Percentiles rank a stretch among this genome's conserved stretches.
Evolutionary conservation across 2,113 vertebrate species (phyloP).

Genomic region (Coregonus clupeaformis): DNA sequence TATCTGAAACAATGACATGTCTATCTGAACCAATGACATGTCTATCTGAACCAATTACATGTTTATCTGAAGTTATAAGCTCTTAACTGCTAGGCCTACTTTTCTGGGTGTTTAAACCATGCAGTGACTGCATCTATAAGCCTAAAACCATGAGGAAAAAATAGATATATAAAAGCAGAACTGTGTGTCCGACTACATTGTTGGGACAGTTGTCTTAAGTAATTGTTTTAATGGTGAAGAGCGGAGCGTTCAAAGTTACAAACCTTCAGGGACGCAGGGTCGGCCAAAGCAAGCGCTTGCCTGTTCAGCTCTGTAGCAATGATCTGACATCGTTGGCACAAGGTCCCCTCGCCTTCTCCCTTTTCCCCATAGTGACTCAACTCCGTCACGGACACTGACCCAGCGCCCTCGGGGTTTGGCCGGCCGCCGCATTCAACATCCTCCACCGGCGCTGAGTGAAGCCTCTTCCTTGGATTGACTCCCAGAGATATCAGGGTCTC

Average conservation of each 20-base stretch:
- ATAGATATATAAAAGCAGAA: no score
- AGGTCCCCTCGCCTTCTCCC: conserved; percentile 58
- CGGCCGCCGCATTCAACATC: conserved; percentile 71
- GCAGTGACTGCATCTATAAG: no score
- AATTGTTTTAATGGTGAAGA: no score
- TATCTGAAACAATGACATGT: no score
- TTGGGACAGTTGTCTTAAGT: no score
- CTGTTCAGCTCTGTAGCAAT: conserved; percentile 80
- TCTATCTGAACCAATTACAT: no score
- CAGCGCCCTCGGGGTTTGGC: conserved; percentile 82
- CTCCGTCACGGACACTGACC: conserved; percentile 63
- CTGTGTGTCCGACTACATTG: no score
- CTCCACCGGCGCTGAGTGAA: conserved; percentile 60
- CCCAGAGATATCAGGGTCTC: conserved; percentile 58
- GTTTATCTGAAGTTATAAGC: no score
- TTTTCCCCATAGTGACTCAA: conserved; percentile 56
- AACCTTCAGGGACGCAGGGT: conserved; percentile 76
- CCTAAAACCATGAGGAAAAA: no score
- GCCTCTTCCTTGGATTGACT: conserved; percentile 68
- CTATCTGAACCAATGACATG: no score
- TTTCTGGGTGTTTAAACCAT: no score
- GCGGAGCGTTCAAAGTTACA: conserved; percentile 2
- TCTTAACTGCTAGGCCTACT: no score
- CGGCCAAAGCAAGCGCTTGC: conserved; percentile 79
- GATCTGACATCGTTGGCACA: conserved; percentile 82